Conservation (phyloP, 2,797 vertebrate species). For the Trachops cirrhosus region DNA sequence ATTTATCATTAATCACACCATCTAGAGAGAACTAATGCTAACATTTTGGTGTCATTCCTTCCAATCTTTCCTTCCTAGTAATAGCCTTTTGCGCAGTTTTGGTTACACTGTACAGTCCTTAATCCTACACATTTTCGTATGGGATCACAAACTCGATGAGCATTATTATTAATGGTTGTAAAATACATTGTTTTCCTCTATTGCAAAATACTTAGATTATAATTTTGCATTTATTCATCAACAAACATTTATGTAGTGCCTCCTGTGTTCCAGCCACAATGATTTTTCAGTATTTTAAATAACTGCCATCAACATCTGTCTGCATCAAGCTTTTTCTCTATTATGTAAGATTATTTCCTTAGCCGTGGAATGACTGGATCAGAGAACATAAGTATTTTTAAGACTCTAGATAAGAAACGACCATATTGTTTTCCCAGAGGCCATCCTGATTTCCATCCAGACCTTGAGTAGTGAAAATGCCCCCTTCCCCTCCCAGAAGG, state of each 20-base stretch:
- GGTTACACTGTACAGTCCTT: neutral
- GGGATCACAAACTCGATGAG: neutral
- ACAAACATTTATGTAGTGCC: neutral
- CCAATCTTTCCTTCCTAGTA: neutral
- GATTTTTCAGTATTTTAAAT: conserved; percentile 19
- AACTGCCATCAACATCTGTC: neutral
- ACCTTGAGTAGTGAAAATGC: neutral
- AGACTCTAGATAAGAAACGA: neutral
- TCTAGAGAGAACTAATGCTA: neutral
- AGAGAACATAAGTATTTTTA: neutral
- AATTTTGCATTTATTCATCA: conserved; percentile 13
- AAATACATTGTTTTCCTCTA: neutral
- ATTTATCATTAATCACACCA: neutral
- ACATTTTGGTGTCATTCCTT: neutral
- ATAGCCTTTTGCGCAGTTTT: neutral
- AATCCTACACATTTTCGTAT: neutral
- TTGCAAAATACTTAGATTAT: neutral
- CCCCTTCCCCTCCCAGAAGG: neutral
- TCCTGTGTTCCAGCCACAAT: neutral
- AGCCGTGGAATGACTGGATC: neutral
- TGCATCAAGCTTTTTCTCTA: neutral
- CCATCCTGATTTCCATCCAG: neutral
- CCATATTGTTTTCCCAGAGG: neutral
- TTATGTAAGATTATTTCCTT: neutral
- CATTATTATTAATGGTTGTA: neutral